A percentile compares a stretch with the other conserved stretches of the same genome.
Evolutionary conservation across 2,888 invertebrate species (phyloP).

Genomic region (Lepidochrysops patricia): DNA sequence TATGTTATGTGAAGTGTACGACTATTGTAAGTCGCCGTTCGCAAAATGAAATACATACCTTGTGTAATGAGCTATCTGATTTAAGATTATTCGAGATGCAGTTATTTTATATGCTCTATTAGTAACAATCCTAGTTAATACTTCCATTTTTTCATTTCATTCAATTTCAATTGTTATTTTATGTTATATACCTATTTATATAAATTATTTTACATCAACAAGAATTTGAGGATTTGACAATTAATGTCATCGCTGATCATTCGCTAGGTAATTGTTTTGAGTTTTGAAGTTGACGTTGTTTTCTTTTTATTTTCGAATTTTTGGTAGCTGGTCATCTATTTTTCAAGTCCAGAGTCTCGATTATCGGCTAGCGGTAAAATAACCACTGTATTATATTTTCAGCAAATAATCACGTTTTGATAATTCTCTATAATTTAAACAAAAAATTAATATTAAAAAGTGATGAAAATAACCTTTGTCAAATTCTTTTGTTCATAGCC

Average conservation of each 20-base stretch:
- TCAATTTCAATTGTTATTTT: conserved; percentile 17
- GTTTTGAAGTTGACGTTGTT: conserved; percentile 41
- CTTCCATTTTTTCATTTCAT: conserved; percentile 72
- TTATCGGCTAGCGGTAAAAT: no score
- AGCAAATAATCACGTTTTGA: no score
- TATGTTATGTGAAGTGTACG: not conserved
- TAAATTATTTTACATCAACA: not conserved
- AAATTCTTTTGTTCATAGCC: not conserved
- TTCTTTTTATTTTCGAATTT: not conserved
- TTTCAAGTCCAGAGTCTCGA: no score
- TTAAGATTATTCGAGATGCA: conserved; percentile 53
- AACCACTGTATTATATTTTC: no score
- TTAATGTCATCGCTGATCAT: no score
- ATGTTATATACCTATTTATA: not conserved
- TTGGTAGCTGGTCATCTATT: no score
- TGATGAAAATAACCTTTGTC: no score
- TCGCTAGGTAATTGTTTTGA: conserved; percentile 37
- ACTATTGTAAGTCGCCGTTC: not conserved
- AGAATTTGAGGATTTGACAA: not conserved
- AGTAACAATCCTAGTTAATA: conserved; percentile 62
- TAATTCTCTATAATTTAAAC: no score
- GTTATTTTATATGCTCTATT: conserved; percentile 50
- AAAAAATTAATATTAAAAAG: no score
- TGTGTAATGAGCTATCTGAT: conserved; percentile 62
- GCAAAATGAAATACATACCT: conserved; percentile 37